Evolutionary conservation across 1,140 invertebrate species (phyloP).

Genomic region (Plodia interpunctella): DNA sequence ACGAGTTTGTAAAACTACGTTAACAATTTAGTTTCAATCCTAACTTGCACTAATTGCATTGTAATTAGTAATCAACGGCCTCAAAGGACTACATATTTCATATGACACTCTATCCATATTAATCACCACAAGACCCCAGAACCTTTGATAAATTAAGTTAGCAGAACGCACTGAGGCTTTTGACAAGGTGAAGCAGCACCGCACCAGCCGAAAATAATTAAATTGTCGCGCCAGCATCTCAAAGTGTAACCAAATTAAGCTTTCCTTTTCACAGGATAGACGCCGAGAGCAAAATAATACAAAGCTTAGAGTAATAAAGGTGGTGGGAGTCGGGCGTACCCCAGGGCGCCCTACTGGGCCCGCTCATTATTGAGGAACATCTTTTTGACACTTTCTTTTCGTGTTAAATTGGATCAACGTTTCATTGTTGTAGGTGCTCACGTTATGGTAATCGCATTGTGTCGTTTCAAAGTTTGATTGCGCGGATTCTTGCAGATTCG

Average conservation of each 20-base stretch:
- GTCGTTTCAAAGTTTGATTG: constrained; percentile 52
- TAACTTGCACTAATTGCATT: background rate
- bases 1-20: too few species aligned
- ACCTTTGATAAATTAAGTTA: constrained; percentile 28
- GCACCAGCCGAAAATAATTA: constrained; percentile 60
- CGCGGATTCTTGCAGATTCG: constrained; percentile 30
- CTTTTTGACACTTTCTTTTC: constrained; percentile 65
- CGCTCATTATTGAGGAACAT: constrained; percentile 47
- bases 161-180: constrained; percentile 44
- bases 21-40: background rate
- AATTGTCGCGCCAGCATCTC: constrained; percentile 70
- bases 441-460: constrained; percentile 57
- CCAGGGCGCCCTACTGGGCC: constrained; percentile 45
- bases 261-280: constrained; percentile 60
- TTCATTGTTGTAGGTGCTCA: constrained; percentile 50
- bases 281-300: constrained; percentile 68
- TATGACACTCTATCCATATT: constrained; percentile 15
- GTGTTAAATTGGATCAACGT: constrained; percentile 67
- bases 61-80: background rate
- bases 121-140: constrained; percentile 19
- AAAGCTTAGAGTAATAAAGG: constrained; percentile 70
- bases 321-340: constrained; percentile 42
- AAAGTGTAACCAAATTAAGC: constrained; percentile 73
- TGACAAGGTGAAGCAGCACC: constrained; percentile 57
- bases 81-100: constrained; percentile 10